Evolutionary conservation across 2,888 invertebrate genomes (phyloP), one percentile per base, ranked within the genome.

Genomic region (Melikaiella ostensackeni): DNA sequence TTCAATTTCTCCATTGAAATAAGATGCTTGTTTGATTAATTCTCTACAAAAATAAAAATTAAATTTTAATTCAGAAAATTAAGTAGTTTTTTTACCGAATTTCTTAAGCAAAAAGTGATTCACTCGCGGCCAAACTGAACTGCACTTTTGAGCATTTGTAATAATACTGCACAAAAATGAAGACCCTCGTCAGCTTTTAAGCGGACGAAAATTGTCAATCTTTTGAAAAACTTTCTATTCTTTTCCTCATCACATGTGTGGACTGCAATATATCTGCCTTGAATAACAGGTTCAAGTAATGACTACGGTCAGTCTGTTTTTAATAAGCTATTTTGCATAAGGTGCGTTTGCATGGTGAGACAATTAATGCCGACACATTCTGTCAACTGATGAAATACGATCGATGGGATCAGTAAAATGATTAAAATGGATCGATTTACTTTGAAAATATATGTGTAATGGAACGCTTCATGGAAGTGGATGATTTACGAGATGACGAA

Each of bases 401-500:
- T 50, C 70, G 33, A 70, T 70, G 30, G 70, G 30, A 70, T 70
- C 50, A 46, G 46, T 46, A 66, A 64, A 46, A 50, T 50, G 27
- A n/a, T 21, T 30, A 50, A 50, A 70, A 42, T n/a, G 50, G 50
- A 70, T 70, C 70, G 50, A 70, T 70, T 33, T 30, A 30, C 30
- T 66, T 66, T 66, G 16, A 19, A 46, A 16, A 46, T 42, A 24
- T 19, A 46, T 46, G 19, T 19, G 19, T 46, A 46, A 16, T 46
- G 21, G 24, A 66, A 66, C 46, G 46, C 42, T 30, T n/a, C 2
- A 42, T 46, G 4, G 42, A 70, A 70, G 30, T 70, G 50, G 50
- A n/a, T 70, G 70, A 70, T 55, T 70, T 70, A 70, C 50, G 70
- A 50, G 70, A 70, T 33, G 70, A 70, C 70, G n/a, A 33, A 50